Evolutionary conservation across 2,888 invertebrate species (phyloP).

Genomic region (Thecocarcelia acutangulata): DNA sequence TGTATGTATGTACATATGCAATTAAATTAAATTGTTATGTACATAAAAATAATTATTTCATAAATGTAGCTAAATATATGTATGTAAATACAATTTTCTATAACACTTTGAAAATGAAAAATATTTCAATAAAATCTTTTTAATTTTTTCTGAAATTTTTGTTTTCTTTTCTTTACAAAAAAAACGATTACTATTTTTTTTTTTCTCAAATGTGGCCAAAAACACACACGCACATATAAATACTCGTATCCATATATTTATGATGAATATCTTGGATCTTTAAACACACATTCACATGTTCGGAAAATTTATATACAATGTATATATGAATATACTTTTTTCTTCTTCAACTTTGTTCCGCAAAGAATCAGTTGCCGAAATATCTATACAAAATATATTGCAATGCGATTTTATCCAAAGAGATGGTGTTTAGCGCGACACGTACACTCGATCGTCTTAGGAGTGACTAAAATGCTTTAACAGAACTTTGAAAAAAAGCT

Average conservation of each 20-base stretch:
- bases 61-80: too few relatives aligned
- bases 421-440: conserved; percentile 74
- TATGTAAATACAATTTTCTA: too few relatives aligned
- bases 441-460: conserved; percentile 77
- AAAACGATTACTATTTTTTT: too few relatives aligned
- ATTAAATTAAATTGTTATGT: too few relatives aligned
- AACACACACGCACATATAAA: conserved; percentile 48
- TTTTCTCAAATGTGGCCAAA: too few relatives aligned
- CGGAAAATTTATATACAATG: conserved; percentile 55
- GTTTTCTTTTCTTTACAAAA: too few relatives aligned
- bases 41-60: too few relatives aligned
- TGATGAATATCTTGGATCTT: conserved; percentile 20
- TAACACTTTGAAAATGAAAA: too few relatives aligned
- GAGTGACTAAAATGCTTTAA: conserved; percentile 75
- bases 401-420: conserved; percentile 63
- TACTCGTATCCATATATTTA: conserved; percentile 56
- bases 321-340: conserved; percentile 32
- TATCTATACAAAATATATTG: conserved; percentile 69
- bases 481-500: conserved; percentile 67
- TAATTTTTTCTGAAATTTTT: too few relatives aligned
- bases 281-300: conserved; percentile 5
- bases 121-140: too few relatives aligned
- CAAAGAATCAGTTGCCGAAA: conserved; percentile 20
- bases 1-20: neutral
- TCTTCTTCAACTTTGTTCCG: conserved; percentile 25